phyloP scores from a whole-genome alignment of 2,888 invertebrate genomes.

The Ischnus inquisitorius region DNA sequence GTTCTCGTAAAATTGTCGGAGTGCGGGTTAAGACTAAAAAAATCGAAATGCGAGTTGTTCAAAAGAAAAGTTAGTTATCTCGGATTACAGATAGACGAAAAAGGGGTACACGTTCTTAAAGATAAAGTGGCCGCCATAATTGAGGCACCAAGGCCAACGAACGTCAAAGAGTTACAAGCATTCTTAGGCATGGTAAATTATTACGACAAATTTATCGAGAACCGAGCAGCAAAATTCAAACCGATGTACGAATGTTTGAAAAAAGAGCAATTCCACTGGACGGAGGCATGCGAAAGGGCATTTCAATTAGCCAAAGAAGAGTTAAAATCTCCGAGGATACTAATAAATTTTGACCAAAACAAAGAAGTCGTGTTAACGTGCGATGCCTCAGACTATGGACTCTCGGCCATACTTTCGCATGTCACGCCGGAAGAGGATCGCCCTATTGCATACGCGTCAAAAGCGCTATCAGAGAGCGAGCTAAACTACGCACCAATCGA shows the following conservation, averaged over 20 bases:
- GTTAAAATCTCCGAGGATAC: constrained; percentile 24
- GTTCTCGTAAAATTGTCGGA: constrained; percentile 37
- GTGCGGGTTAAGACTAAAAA: constrained; percentile 33
- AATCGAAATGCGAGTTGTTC: constrained; percentile 29
- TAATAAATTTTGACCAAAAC: constrained; percentile 51
- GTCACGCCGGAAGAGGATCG: constrained; percentile 75
- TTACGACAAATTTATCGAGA: constrained; percentile 34
- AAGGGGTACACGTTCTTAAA: background rate
- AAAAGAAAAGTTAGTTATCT: constrained; percentile 19
- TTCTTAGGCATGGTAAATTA: constrained; percentile 42
- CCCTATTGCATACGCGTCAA: constrained; percentile 79
- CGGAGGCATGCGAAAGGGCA: constrained; percentile 21
- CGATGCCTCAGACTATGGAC: constrained; percentile 73
- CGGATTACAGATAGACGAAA: background rate
- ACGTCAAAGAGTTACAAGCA: constrained; percentile 26
- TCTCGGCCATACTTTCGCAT: constrained; percentile 77
- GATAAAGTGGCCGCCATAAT: constrained; percentile 15
- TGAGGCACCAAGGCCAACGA: constrained; percentile 9
- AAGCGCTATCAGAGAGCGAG: constrained; percentile 73
- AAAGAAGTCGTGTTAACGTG: constrained; percentile 60
- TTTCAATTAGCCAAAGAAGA: constrained; percentile 10
- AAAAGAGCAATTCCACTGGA: constrained; percentile 23
- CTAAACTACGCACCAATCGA: constrained; percentile 76
- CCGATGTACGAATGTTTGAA: constrained; percentile 26
- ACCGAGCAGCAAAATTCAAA: constrained; percentile 16